Conservation (phyloP, 2,113 vertebrate species). For the Dipodomys stephensi region DNA sequence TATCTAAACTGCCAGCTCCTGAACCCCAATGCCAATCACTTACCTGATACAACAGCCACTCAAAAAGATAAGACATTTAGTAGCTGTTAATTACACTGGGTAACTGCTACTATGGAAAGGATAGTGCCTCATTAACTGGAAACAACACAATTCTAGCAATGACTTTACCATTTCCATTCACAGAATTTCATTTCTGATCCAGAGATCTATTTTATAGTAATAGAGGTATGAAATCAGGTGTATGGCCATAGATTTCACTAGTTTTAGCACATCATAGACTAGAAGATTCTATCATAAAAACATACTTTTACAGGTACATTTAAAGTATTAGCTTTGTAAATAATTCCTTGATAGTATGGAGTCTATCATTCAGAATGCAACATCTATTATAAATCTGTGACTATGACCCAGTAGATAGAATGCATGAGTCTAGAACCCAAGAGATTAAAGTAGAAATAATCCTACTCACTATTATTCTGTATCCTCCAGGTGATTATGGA, state of each 20-base stretch:
- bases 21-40: background rate
- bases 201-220: background rate
- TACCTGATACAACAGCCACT: background rate
- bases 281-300: background rate
- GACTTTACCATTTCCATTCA: background rate
- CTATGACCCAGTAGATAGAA: background rate
- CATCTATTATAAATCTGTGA: background rate
- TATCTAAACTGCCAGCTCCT: background rate
- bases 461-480: background rate
- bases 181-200: background rate
- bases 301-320: background rate
- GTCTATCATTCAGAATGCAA: background rate
- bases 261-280: background rate
- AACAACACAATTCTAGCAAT: background rate
- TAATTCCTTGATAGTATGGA: background rate
- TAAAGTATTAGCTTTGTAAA: background rate
- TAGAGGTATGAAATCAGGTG: background rate
- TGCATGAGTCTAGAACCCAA: background rate
- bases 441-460: accelerated
- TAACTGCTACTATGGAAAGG: background rate
- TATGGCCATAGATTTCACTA: too few relatives aligned
- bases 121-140: background rate
- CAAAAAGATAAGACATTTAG: background rate
- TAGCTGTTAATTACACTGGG: background rate
- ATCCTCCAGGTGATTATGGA: background rate